Percentiles rank a stretch among this genome's conserved stretches.
Conservation (phyloP, 2,113 vertebrate genomes). For the Clarias macrocephalus region DNA sequence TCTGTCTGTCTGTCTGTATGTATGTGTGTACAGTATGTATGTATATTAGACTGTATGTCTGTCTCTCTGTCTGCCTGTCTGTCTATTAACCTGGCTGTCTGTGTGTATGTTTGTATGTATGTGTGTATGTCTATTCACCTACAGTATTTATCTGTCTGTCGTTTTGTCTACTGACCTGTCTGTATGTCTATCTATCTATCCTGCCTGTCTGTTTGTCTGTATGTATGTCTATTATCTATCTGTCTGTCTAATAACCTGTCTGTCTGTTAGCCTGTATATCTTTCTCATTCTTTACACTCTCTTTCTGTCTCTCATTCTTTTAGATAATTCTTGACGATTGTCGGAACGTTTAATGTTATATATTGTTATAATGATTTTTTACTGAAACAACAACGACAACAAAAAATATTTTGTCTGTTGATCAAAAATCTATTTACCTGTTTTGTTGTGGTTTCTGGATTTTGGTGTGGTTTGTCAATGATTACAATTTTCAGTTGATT, state of each 20-base stretch:
- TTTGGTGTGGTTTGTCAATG: background rate
- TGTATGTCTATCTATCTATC: background rate
- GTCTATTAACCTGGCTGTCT: too few relatives aligned
- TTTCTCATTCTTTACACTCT: too few relatives aligned
- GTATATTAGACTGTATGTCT: background rate
- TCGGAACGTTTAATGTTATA: too few relatives aligned
- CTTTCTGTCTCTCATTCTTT: too few relatives aligned
- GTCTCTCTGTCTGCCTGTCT: too few relatives aligned
- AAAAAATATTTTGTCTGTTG: background rate
- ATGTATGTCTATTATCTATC: background rate
- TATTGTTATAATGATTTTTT: too few relatives aligned
- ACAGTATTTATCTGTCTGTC: background rate
- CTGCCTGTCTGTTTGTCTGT: background rate
- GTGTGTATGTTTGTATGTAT: background rate
- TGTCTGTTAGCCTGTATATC: too few relatives aligned
- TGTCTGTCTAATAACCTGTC: background rate
- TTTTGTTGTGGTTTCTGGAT: background rate
- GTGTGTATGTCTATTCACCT: background rate
- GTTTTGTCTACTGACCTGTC: background rate
- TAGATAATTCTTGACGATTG: too few relatives aligned
- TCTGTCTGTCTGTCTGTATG: background rate
- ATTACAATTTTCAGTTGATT: background rate
- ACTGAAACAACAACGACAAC: too few relatives aligned
- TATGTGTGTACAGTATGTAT: too few relatives aligned
- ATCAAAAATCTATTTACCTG: background rate